Evolutionary conservation across 2,888 invertebrate species (phyloP).

Genomic region (Parnassius glacialis): DNA sequence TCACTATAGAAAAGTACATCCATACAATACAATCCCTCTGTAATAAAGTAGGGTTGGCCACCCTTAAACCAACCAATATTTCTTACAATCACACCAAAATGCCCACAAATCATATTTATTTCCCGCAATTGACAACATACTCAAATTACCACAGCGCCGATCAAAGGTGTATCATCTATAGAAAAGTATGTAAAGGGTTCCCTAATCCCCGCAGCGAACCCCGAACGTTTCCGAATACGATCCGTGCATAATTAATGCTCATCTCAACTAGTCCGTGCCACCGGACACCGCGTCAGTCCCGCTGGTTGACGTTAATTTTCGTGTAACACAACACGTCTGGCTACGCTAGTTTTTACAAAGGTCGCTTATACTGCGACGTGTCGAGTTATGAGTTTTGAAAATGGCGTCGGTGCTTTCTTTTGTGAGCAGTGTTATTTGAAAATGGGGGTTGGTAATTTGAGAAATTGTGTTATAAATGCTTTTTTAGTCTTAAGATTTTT

Average conservation of each 20-base stretch:
- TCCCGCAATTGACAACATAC: neutral
- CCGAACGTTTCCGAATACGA: conserved; percentile 41
- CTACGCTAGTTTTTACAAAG: conserved; percentile 35
- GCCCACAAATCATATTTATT: neutral
- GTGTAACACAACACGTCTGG: conserved; percentile 65
- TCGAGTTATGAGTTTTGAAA: conserved; percentile 10
- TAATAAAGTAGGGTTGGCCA: no score
- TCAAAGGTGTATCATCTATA: neutral
- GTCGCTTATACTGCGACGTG: conserved; percentile 4
- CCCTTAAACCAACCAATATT: no score
- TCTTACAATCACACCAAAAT: neutral
- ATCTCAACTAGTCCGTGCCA: conserved; percentile 57
- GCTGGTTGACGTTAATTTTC: conserved; percentile 64
- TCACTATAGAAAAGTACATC: no score
- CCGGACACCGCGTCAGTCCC: conserved; percentile 37
- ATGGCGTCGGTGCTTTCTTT: conserved; percentile 1
- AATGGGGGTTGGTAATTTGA: no score
- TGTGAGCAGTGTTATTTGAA: neutral
- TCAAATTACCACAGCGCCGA: conserved; percentile 8
- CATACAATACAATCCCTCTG: no score
- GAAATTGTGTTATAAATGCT: no score
- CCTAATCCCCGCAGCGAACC: neutral
- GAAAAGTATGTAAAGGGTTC: conserved; percentile 13
- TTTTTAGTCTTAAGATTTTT: no score
- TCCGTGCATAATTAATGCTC: conserved; percentile 64